These are phyloP conservation scores for Ceuthmochares aereus DNA, from an alignment of 2,113 vertebrate genomes.

Conservation along the genomic window DNA sequence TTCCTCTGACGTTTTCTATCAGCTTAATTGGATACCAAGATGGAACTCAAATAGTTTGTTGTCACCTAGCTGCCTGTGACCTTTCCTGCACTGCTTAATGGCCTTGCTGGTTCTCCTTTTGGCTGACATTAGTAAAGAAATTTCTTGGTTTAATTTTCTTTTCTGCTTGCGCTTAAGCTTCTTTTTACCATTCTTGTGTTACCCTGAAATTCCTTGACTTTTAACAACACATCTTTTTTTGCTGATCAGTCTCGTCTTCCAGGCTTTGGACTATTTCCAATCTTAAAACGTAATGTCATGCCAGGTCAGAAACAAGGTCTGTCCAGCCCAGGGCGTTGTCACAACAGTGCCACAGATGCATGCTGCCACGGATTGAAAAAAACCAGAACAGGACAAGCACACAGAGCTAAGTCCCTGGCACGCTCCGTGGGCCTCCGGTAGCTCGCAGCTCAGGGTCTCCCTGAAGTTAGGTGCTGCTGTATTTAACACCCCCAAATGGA, in stretches of 20 bases:
- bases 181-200: neutral
- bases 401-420: neutral
- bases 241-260: neutral
- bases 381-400: neutral
- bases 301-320: neutral
- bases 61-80: neutral
- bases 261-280: neutral
- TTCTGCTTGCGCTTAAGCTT: neutral
- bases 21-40: neutral
- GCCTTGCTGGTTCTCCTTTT: neutral
- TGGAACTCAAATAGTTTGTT: neutral
- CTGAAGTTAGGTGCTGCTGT: neutral
- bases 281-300: neutral
- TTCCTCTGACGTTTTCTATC: neutral
- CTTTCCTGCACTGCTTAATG: neutral
- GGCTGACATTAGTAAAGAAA: neutral
- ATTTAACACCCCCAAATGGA: neutral
- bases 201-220: neutral
- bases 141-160: neutral
- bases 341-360: neutral
- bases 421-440: neutral
- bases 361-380: neutral
- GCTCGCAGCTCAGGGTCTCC: neutral
- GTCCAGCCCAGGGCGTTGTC: neutral
- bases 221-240: neutral